These are phyloP conservation scores for Cyphomyrus discorhynchus DNA, from an alignment of 2,113 vertebrate genomes.

Conservation along the genomic window DNA sequence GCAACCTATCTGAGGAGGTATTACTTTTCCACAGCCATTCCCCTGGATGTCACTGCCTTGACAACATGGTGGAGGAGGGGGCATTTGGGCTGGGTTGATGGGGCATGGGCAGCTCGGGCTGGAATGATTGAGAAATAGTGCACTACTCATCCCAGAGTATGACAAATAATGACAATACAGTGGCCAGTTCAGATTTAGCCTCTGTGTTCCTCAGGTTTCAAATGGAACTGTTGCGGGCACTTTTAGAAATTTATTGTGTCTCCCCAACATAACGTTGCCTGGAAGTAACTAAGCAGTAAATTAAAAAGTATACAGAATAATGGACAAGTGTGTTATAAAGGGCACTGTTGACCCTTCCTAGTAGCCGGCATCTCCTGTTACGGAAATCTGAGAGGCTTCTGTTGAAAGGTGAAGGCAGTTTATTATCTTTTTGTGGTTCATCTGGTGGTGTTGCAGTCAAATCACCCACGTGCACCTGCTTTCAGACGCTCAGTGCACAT, in stretches of 20 bases:
- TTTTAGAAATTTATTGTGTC: background rate
- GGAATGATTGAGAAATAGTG: background rate
- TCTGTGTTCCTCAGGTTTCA: background rate
- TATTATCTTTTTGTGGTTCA: background rate
- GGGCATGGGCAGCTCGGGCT: background rate
- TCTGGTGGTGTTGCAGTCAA: background rate
- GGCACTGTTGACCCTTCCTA: background rate
- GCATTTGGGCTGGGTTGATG: background rate
- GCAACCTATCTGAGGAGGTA: background rate
- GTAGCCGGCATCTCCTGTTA: constrained; percentile 5
- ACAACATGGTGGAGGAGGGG: background rate
- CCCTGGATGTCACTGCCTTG: background rate
- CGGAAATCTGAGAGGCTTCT: background rate
- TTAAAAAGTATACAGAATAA: constrained; percentile 11
- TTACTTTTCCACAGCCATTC: background rate
- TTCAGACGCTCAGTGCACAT: background rate
- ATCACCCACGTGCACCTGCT: background rate
- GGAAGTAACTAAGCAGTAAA: constrained; percentile 9
- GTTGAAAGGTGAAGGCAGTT: background rate
- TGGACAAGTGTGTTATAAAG: background rate
- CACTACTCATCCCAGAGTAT: background rate
- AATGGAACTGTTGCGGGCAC: background rate
- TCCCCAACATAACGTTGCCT: background rate
- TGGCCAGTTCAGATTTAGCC: background rate
- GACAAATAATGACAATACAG: background rate